Evolutionary conservation across 2,888 invertebrate species (phyloP).

Genomic region (Timema podura): DNA sequence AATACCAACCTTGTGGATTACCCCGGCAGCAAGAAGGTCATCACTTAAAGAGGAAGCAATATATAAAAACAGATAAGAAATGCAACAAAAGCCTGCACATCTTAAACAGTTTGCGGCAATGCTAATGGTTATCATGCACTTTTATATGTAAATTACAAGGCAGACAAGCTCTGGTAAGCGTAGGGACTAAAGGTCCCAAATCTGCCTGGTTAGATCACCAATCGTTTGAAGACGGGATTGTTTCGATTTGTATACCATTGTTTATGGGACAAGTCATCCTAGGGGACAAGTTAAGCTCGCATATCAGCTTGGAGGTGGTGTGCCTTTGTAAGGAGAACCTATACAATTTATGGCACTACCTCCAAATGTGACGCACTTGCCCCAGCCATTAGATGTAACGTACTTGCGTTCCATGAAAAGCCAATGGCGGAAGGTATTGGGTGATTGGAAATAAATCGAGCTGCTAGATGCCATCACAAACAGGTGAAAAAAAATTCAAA

Average conservation of each 20-base stretch:
- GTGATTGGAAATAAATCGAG: background rate
- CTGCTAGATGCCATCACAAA: background rate
- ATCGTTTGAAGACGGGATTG: conserved; percentile 10
- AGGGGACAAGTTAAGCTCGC: conserved; percentile 1
- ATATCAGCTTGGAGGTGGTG: background rate
- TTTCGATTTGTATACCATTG: background rate
- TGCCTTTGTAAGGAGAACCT: background rate
- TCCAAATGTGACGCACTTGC: conserved; percentile 3
- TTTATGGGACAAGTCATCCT: background rate
- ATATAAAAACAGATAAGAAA: conserved; percentile 1
- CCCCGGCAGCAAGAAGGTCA: background rate
- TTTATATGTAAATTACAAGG: conserved; percentile 9
- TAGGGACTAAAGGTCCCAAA: background rate
- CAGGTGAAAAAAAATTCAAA: background rate
- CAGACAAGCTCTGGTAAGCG: conserved; percentile 10
- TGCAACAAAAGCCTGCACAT: conserved; percentile 10
- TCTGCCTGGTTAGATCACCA: conserved; percentile 9
- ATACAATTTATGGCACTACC: conserved; percentile 8
- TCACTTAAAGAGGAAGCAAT: conserved; percentile 8
- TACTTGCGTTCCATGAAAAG: conserved; percentile 2
- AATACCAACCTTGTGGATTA: background rate
- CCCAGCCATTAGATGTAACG: conserved; percentile 8
- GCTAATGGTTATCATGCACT: background rate
- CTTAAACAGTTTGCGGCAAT: background rate
- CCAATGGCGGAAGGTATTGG: background rate